Percentiles rank a stretch among this genome's conserved stretches.
Evolutionary conservation across 2,113 vertebrate species (phyloP).

Genomic region (Callocephalon fimbriatum): DNA sequence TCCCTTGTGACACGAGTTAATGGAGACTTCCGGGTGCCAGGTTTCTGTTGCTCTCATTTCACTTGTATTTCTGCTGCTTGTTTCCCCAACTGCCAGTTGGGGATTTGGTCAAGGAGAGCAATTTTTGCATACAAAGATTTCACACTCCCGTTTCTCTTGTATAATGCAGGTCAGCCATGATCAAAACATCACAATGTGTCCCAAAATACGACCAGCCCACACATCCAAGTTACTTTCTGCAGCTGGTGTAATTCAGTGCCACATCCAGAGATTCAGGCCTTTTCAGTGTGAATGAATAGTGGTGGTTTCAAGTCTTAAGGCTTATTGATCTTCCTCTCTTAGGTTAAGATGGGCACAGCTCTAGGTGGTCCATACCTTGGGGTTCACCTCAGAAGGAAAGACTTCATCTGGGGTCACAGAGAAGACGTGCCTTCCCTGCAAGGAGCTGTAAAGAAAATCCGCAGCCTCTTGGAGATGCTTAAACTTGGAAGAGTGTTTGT

Average conservation of each 20-base stretch:
- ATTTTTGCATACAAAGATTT: not conserved
- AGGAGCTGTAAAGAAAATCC: slow-evolving; percentile 87
- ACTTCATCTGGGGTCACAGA: slow-evolving; percentile 97
- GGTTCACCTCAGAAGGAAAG: slow-evolving; percentile 91
- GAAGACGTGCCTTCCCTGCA: slow-evolving; percentile 91
- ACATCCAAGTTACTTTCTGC: not conserved
- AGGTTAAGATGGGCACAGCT: slow-evolving; percentile 86
- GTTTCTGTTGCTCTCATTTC: not conserved
- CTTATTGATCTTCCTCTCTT: not conserved
- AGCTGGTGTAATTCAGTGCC: not conserved
- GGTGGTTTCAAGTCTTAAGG: not conserved
- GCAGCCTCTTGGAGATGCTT: slow-evolving; percentile 83
- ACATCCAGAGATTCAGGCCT: not conserved
- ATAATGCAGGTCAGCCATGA: not conserved
- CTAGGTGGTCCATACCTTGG: slow-evolving; percentile 90
- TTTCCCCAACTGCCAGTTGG: not conserved
- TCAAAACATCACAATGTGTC: not conserved
- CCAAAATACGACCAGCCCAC: not conserved
- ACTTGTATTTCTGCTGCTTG: not conserved
- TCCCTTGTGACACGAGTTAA: not conserved
- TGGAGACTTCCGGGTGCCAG: not conserved
- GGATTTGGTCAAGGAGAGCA: not conserved
- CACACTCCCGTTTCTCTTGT: not conserved
- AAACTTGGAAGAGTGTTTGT: slow-evolving; percentile 88
- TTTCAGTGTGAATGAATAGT: not conserved